Conservation (phyloP, 1,140 invertebrate species). For the Caenorhabditis brenneri region DNA sequence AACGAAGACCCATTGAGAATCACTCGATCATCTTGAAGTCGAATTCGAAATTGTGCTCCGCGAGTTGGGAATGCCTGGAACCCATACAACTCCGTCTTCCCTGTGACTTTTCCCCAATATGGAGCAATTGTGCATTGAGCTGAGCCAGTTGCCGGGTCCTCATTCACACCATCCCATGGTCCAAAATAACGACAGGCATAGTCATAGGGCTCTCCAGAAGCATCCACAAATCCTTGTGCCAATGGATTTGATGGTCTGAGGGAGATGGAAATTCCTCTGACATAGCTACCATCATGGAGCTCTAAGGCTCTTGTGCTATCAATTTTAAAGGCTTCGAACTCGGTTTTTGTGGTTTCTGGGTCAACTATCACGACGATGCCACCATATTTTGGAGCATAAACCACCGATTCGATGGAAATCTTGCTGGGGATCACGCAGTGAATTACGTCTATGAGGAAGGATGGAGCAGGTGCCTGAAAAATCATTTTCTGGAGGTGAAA, state of each 20-base stretch:
- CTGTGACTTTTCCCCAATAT: constrained; percentile 72
- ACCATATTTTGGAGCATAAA: background rate
- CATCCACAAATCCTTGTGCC: constrained; percentile 55
- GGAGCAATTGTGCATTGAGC: constrained; percentile 74
- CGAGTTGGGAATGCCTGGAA: background rate
- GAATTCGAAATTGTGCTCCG: background rate
- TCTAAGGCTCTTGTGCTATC: constrained; percentile 51
- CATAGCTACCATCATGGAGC: constrained; percentile 52
- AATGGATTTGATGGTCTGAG: constrained; percentile 59
- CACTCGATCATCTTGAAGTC: background rate
- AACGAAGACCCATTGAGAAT: background rate
- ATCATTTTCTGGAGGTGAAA: background rate
- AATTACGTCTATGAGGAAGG: constrained; percentile 49
- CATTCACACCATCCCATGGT: constrained; percentile 74
- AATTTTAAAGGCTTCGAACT: constrained; percentile 53
- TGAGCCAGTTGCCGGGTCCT: constrained; percentile 65
- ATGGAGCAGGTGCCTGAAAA: constrained; percentile 43
- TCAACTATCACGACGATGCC: constrained; percentile 64
- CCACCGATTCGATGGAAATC: background rate
- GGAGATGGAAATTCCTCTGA: constrained; percentile 63
- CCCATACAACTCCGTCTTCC: constrained; percentile 68
- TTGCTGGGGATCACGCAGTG: constrained; percentile 17
- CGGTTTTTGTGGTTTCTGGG: constrained; percentile 54
- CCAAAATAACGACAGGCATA: constrained; percentile 76
- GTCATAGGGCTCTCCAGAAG: constrained; percentile 69